These are phyloP conservation scores for Cyanistes caeruleus DNA, from an alignment of 2,113 vertebrate genomes.

Conservation along the genomic window DNA sequence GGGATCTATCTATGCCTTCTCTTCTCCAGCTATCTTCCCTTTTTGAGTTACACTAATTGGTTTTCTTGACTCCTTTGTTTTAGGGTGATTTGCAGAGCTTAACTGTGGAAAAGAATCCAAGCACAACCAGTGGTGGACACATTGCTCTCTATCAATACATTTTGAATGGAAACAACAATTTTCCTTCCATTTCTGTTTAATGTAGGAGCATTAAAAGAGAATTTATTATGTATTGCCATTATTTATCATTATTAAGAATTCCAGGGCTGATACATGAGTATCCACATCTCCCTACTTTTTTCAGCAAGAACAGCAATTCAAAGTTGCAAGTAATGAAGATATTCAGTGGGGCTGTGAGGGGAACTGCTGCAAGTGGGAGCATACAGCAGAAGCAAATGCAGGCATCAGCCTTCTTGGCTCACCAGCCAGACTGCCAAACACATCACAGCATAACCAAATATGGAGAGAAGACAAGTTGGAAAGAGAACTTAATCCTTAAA, in stretches of 20 bases:
- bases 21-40: neutral
- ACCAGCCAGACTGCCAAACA: neutral
- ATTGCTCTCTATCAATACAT: neutral
- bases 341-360: neutral
- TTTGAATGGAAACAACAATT: neutral
- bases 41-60: neutral
- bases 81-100: rapidly evolving
- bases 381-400: rapidly evolving
- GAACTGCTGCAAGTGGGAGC: neutral
- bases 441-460: neutral
- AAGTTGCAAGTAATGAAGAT: neutral
- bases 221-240: neutral
- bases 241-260: neutral
- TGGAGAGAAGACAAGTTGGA: neutral
- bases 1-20: neutral
- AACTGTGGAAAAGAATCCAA: neutral
- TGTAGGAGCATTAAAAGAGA: neutral
- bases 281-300: neutral
- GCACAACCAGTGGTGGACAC: neutral
- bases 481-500: neutral
- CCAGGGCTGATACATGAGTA: neutral
- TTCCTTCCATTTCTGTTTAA: neutral
- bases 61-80: neutral
- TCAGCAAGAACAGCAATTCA: neutral
- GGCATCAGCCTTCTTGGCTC: neutral